phyloP scores from a whole-genome alignment of 2,797 vertebrate species.

The Picus viridis region DNA sequence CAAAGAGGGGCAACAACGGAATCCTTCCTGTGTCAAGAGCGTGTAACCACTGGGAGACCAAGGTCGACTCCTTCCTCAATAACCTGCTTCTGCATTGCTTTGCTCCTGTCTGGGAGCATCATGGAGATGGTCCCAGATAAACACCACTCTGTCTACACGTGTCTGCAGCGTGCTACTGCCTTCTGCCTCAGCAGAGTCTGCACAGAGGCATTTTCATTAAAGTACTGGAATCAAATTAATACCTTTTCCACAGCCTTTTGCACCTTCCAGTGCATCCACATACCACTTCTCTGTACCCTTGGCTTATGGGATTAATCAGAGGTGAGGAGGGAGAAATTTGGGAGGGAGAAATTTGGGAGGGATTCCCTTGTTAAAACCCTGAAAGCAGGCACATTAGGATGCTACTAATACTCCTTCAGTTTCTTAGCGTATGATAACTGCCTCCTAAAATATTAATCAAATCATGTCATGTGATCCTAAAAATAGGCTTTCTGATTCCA shows the following conservation, averaged over 20 bases:
- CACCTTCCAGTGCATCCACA: neutral
- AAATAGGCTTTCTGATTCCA: slow-evolving; percentile 69
- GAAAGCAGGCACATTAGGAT: neutral
- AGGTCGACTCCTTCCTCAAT: neutral
- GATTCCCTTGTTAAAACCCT: neutral
- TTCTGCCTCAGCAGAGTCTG: neutral
- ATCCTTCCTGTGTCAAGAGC: neutral
- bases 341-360: neutral
- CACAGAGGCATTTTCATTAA: neutral
- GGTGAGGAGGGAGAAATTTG: neutral
- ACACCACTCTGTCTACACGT: accelerated
- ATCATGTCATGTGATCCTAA: slow-evolving; percentile 69
- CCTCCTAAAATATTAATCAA: slow-evolving; percentile 76
- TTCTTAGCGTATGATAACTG: slow-evolving; percentile 65
- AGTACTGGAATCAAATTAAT: neutral
- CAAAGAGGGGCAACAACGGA: neutral
- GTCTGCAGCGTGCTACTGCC: neutral
- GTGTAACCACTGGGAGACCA: neutral
- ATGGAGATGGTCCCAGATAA: neutral
- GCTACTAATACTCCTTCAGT: slow-evolving; percentile 49
- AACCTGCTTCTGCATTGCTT: neutral
- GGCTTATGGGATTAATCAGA: neutral
- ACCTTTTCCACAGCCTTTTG: neutral
- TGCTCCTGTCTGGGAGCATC: neutral
- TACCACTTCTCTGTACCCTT: neutral